These are phyloP conservation scores for Yponomeuta malinellus DNA, from an alignment of 2,888 invertebrate species.

Conservation along the genomic window DNA sequence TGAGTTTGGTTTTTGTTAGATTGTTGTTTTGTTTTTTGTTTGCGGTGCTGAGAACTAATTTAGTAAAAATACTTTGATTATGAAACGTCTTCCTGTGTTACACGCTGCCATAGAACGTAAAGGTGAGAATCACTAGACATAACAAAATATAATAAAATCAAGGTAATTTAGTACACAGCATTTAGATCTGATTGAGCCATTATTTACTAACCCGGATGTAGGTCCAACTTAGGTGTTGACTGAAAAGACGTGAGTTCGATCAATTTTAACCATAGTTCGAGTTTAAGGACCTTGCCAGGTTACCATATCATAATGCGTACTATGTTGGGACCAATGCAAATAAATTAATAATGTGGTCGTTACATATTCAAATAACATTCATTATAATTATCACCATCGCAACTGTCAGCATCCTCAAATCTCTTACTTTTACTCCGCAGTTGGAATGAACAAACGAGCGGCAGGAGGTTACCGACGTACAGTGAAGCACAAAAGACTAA, in stretches of 20 bases:
- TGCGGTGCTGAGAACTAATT: not conserved
- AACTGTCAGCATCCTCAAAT: slow-evolving; percentile 1
- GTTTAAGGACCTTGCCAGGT: too few species aligned
- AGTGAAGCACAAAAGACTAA: slow-evolving; percentile 75
- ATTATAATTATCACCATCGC: not conserved
- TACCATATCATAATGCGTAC: too few species aligned
- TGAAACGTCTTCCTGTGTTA: slow-evolving; percentile 66
- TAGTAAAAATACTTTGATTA: slow-evolving; percentile 40
- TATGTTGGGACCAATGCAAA: too few species aligned
- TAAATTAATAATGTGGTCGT: too few species aligned
- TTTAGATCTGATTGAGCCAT: too few species aligned
- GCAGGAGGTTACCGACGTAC: slow-evolving; percentile 69
- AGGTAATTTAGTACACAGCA: too few species aligned
- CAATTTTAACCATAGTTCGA: too few species aligned
- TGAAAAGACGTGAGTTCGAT: too few species aligned
- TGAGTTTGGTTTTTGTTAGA: slow-evolving; percentile 5
- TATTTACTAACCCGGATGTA: too few species aligned
- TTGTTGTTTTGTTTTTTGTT: not conserved
- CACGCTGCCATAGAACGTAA: slow-evolving; percentile 74
- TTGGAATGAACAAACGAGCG: slow-evolving; percentile 74
- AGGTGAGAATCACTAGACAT: slow-evolving; percentile 48
- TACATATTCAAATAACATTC: too few species aligned
- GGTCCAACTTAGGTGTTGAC: too few species aligned
- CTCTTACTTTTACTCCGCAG: slow-evolving; percentile 33
- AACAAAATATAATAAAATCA: not conserved